Evolutionary conservation across 2,797 vertebrate genomes (phyloP), one percentile per base, ranked within the genome.

Genomic region (Ctenosaura bakeri): DNA sequence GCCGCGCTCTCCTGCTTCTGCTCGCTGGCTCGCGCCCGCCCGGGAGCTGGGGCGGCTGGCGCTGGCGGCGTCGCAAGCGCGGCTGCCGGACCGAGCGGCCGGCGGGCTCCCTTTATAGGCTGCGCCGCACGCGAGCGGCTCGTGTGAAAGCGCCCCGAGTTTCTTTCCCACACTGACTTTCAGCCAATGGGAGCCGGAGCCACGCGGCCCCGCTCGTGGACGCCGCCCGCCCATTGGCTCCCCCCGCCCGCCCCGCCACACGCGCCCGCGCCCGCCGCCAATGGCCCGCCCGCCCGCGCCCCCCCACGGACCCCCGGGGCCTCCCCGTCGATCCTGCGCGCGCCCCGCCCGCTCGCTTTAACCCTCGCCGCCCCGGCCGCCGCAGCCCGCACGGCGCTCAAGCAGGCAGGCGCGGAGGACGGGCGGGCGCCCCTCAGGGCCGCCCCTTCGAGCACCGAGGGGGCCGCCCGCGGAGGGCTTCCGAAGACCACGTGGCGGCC

Each of bases 121-220:
- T 97, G 88, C 97, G 96, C 98, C 97, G 99, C 98, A 99, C 99
- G 98, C 98, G 98, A 99, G 97, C 98, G 99, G 98, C 99, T 99
- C 98, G 99, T 99, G 99, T 99, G 99, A 99, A 99, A 99, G 56
- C 14, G 56, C 98, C 98, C 98, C 98, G 98, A 98, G 99, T 98
- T 46, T 46, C 98, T 99, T 99, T 99, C 98, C 99, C 99, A 99
- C 99, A 99, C 98, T 98, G 98, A 98, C 98, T 99, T 98, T 98
- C 98, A 97, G 98, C 99, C 99, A 99, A 99, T 99, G 97, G 98
- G 98, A 96, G 98, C 94, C 97, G 96, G 98, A 97, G 98, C 98
- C 98, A 98, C 98, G 56, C 56, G 98, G 98, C 98, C 98, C 97
- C 97, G 98, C 98, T 99, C 98, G 98, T 99, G 99, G 98, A 98